Conservation (phyloP, 2,888 invertebrate genomes). For the Drosophila subsilvestris region DNA sequence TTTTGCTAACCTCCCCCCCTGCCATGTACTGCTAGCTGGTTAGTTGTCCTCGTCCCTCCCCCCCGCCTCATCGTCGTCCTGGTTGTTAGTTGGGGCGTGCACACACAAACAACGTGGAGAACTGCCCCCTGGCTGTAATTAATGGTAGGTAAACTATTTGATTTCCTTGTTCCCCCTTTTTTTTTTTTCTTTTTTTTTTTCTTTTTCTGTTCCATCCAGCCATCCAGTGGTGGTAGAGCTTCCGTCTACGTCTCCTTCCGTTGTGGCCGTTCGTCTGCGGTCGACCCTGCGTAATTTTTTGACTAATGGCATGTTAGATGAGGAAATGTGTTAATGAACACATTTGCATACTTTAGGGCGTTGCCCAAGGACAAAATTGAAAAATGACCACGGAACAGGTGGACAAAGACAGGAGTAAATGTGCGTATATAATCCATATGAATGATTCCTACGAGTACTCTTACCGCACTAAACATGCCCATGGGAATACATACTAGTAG, state of each 20-base stretch:
- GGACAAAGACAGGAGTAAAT: constrained; percentile 10
- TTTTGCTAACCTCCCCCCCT: constrained; percentile 7
- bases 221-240: neutral
- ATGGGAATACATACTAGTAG: neutral
- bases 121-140: constrained; percentile 70
- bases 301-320: constrained; percentile 68
- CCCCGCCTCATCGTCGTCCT: neutral
- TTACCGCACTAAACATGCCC: too few species aligned
- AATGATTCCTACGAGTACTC: neutral
- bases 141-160: constrained; percentile 76
- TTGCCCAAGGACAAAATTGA: constrained; percentile 31
- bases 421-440: neutral
- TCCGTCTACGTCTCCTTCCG: constrained; percentile 1
- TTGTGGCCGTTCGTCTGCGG: neutral
- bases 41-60: neutral
- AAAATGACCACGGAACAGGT: constrained; percentile 44
- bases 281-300: constrained; percentile 28
- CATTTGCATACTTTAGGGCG: constrained; percentile 59
- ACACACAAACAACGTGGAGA: constrained; percentile 14
- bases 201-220: too few species aligned
- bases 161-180: constrained; percentile 61
- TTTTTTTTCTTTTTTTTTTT: neutral
- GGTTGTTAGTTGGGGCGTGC: constrained; percentile 23
- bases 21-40: constrained; percentile 3
- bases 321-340: constrained; percentile 68